Conservation (phyloP, 2,797 vertebrate species). For the Lepilemur ruficaudatus region DNA sequence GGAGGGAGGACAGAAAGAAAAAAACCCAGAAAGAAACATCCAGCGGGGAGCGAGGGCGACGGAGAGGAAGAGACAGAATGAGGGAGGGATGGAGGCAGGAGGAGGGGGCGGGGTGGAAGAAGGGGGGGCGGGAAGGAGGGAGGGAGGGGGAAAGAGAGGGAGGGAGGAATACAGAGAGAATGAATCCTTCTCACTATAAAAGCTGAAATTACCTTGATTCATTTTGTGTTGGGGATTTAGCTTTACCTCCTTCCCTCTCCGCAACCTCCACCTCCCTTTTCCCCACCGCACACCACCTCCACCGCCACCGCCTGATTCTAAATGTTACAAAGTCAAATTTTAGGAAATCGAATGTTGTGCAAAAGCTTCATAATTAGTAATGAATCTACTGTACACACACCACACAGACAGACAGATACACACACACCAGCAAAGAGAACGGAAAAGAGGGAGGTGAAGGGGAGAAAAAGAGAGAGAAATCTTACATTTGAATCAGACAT, state of each 20-base stretch:
- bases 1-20: not conserved
- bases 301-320: conserved; percentile 52
- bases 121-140: conserved; percentile 40
- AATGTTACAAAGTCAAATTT: conserved; percentile 71
- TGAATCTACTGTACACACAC: conserved; percentile 70
- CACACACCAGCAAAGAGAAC: conserved; percentile 68
- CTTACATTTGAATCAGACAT: conserved; percentile 78
- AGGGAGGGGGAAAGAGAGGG: conserved; percentile 59
- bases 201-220: conserved; percentile 80
- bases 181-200: conserved; percentile 73
- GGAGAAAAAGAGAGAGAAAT: conserved; percentile 53
- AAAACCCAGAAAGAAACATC: conserved; percentile 58
- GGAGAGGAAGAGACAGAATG: conserved; percentile 58
- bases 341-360: conserved; percentile 62
- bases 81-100: conserved; percentile 46
- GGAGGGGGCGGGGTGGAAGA: conserved; percentile 61
- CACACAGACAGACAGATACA: conserved; percentile 65
- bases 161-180: conserved; percentile 65
- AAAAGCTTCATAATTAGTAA: conserved; percentile 75
- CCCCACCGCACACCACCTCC: conserved; percentile 50
- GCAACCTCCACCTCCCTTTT: conserved; percentile 54
- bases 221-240: conserved; percentile 76
- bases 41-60: conserved; percentile 63
- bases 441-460: conserved; percentile 63
- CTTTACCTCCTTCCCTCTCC: conserved; percentile 67